phyloP scores from a whole-genome alignment of 2,797 vertebrate genomes.

The Cossypha niveicapilla region DNA sequence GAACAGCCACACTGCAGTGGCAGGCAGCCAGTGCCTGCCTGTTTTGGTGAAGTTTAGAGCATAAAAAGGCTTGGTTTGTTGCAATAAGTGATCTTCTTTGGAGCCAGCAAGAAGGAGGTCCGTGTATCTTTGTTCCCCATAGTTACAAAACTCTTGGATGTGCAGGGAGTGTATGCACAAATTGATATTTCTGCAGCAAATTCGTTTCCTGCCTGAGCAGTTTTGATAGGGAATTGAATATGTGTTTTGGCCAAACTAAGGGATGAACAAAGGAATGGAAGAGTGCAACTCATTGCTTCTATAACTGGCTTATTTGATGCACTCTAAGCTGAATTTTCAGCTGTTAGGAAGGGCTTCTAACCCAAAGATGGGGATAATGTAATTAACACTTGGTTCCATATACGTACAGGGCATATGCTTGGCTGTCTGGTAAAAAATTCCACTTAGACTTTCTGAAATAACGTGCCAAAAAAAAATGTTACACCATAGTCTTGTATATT shows the following conservation, averaged over 20 bases:
- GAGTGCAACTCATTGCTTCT: background rate
- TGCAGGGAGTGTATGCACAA: background rate
- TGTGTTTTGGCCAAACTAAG: background rate
- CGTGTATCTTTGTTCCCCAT: background rate
- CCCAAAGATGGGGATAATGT: background rate
- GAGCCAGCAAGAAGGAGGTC: background rate
- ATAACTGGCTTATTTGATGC: background rate
- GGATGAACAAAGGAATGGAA: background rate
- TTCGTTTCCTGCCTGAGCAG: background rate
- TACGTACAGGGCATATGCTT: conserved; percentile 17
- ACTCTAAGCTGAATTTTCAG: background rate
- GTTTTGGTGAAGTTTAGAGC: background rate
- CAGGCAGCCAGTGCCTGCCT: background rate
- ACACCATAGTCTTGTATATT: background rate
- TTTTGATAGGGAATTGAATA: background rate
- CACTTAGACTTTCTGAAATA: conserved; percentile 14
- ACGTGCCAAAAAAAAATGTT: conserved; percentile 42
- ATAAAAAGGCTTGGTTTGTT: background rate
- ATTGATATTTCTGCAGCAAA: background rate
- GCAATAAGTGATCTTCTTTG: background rate
- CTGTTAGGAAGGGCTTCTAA: background rate
- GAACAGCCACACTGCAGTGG: background rate
- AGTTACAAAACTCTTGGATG: background rate
- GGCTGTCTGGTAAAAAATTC: conserved; percentile 53
- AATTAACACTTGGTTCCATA: background rate